phyloP scores from a whole-genome alignment of 1,140 invertebrate species.

The Penaeus indicus region DNA sequence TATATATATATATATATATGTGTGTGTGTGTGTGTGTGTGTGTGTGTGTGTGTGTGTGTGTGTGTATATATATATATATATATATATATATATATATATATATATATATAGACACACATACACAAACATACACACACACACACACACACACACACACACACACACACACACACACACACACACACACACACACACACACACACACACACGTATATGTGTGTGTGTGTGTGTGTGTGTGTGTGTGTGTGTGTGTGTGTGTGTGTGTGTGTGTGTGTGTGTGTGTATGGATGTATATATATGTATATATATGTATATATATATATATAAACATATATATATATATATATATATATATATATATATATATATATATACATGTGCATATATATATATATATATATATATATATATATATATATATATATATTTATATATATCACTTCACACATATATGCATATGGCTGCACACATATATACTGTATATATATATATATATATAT shows the following conservation, averaged over 20 bases:
- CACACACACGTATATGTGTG: not conserved
- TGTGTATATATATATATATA: slow-evolving; percentile 1
- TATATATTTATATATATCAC: too few species aligned
- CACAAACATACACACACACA: not conserved
- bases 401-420: too few species aligned
- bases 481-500: too few species aligned
- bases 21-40: too few species aligned
- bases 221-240: not conserved
- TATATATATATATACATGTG: too few species aligned
- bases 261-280: not conserved
- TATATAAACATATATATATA: not conserved
- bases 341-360: too few species aligned
- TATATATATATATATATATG: too few species aligned
- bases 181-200: not conserved
- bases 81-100: slow-evolving; percentile 18
- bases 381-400: too few species aligned
- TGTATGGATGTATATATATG: not conserved
- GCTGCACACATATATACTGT: too few species aligned
- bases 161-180: slow-evolving; percentile 12
- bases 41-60: not conserved
- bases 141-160: slow-evolving; percentile 19
- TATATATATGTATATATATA: slow-evolving; percentile 15
- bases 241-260: not conserved
- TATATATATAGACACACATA: not conserved
- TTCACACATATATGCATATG: too few species aligned